Evolutionary conservation across 2,113 vertebrate species (phyloP).

Genomic region (Nycticryphes semicollaris): DNA sequence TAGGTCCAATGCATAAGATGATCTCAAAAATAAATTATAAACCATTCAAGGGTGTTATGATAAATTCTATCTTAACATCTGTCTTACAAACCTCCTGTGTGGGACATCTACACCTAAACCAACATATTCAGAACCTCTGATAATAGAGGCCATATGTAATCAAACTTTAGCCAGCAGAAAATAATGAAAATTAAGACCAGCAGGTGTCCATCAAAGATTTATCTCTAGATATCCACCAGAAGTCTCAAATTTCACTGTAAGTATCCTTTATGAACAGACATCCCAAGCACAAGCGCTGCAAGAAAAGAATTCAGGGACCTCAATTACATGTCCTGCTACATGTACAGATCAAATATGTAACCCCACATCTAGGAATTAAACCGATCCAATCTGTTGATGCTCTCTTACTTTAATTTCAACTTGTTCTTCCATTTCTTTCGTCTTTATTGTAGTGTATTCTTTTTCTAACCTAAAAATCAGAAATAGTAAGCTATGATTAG

Average conservation of each 20-base stretch:
- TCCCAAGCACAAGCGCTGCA: not conserved
- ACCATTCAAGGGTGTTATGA: not conserved
- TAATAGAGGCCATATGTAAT: not conserved
- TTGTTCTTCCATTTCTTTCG: slow-evolving; percentile 99
- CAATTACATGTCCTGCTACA: not conserved
- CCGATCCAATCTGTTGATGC: not conserved
- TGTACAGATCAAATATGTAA: not conserved
- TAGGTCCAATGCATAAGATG: not conserved
- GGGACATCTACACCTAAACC: not conserved
- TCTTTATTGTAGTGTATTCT: slow-evolving; percentile 99
- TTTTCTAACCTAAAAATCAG: slow-evolving; percentile 89
- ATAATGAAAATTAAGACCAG: not conserved
- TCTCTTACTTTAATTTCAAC: slow-evolving; percentile 95
- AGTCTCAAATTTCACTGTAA: not conserved
- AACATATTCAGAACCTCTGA: not conserved
- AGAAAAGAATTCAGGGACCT: not conserved
- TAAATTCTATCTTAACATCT: not conserved
- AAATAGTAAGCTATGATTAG: slow-evolving; percentile 2
- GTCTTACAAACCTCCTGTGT: not conserved
- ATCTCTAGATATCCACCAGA: not conserved
- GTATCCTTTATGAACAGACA: not conserved
- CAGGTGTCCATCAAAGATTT: not conserved
- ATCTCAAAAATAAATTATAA: not conserved
- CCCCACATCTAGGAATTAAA: not conserved
- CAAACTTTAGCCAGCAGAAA: not conserved